Evolutionary conservation across 2,797 vertebrate species (phyloP).

Genomic region (Rhincodon typus): DNA sequence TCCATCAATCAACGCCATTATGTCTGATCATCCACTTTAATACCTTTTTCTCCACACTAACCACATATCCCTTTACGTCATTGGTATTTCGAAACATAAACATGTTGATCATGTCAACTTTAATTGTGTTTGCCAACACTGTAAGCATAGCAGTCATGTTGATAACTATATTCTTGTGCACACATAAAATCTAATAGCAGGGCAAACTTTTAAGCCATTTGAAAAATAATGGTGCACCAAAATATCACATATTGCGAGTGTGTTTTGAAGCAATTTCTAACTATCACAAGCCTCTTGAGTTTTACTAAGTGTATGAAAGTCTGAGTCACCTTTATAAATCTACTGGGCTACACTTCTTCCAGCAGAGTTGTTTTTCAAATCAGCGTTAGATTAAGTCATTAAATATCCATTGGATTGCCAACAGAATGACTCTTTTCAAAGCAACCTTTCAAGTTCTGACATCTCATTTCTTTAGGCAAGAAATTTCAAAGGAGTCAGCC

Average conservation of each 20-base stretch:
- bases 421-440: not conserved
- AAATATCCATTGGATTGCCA: not conserved
- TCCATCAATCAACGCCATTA: no score
- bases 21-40: no score
- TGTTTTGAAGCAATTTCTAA: not conserved
- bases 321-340: not conserved
- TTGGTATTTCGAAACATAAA: not conserved
- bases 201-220: not conserved
- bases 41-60: no score
- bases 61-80: no score
- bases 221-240: not conserved
- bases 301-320: not conserved
- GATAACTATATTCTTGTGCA: not conserved
- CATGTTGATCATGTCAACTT: not conserved
- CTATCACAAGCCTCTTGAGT: not conserved
- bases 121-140: not conserved
- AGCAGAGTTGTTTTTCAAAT: not conserved
- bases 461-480: not conserved
- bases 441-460: not conserved
- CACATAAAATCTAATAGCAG: not conserved
- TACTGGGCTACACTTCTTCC: not conserved
- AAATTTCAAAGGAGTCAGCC: constrained; percentile 10
- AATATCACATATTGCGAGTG: not conserved
- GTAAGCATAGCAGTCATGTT: not conserved
- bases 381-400: not conserved